Base-by-base conservation (phyloP, 2,888 invertebrate genomes). In the Apamea crenata region DNA sequence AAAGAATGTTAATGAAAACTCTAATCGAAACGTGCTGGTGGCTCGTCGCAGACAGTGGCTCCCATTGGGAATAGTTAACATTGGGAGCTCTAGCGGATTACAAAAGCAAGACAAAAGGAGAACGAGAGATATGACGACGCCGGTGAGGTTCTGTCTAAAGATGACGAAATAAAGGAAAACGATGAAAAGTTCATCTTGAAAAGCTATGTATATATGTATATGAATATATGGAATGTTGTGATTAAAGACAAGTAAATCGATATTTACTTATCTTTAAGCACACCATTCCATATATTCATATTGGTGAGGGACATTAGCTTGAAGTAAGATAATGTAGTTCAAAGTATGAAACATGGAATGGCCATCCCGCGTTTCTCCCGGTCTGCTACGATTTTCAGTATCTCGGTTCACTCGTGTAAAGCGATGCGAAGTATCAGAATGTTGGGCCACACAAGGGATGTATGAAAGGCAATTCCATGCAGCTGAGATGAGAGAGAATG, bases 1-100 rank as follows among this genome's bases (percentile, higher is more conserved):
- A 18, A 63, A 36, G 75, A 82, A 82, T 82, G 36, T 63, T 53
- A 74, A 53, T 73, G 82, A n/a, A 29, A 32, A 71, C n/a, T 78
- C 0, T 32, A 82, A 78, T 50, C 32, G 18, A 32, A 72, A 44
- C 21, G 16, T 14, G 50, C 44, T 16, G 3, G 7, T 53, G 50
- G 21, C 32, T n/a, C 14, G 21, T n/a, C 69, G 68, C 32, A 25
- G 36, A 21, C n/a, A 63, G 4, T 29, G 0, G 8, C 40, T 63
- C 18, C 6, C 29, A 18, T 6, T 21, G 40, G 14, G 40, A 79
- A 40, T 7, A 78, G 18, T 40, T 63, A 2, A 5, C 21, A 10
- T 63, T 63, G 21, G 10, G 65, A 4, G 63, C 3, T 32, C 21
- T 63, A 59, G 12, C 56, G 5, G 12, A n/a, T n/a, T 63, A 12